Evolutionary conservation across 2,113 vertebrate species (phyloP), one percentile per base, ranked within the genome.

Genomic region (Leucoraja erinaceus): DNA sequence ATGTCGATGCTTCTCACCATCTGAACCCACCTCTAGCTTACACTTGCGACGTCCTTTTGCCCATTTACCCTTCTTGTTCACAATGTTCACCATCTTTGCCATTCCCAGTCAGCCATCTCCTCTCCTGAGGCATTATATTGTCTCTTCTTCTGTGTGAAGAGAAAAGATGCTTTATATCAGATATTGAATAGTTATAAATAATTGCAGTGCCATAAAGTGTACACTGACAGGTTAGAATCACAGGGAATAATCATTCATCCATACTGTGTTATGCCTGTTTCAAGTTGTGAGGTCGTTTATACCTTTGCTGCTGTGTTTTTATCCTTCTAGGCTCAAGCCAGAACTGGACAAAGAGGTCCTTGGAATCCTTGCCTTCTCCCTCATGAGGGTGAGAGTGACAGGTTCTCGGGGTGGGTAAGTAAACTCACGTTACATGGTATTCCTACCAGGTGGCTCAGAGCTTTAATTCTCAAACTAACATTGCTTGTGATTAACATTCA

Each of bases 311-410:
- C 4, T 63, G 28, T 16, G 31, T 88, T 12, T 59, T 14, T 38
- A 10, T 68, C 72, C 83, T 93, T 93, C 59, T 94, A 99, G 98
- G 86, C 95, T 98, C 95, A 95, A 95, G 93, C 92, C 95, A 0
- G 97, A 96, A 59, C 93, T 97, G 94, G 96, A 98, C 78, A 98
- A 97, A 94, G 97, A 98, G 59, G 96, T 98, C 77, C 95, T 97
- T 94, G 97, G 97, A 94, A 97, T 98, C 93, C 59, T 98, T 90
- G 95, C 99, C 74, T 96, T 97, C 94, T 99, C 99, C 95, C 98
- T 97, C 97, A 95, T 98, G 93, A 98, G 96, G 95, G 96, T 98
- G 94, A 97, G 95, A 93, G 94, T 98, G 54, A 84, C 96, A 94
- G 96, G 97, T 86, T 96, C 96, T 12, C 93, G 96, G 93, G 96